Evolutionary conservation across 2,113 vertebrate species (phyloP).

Genomic region (Atlantisia rogersi): DNA sequence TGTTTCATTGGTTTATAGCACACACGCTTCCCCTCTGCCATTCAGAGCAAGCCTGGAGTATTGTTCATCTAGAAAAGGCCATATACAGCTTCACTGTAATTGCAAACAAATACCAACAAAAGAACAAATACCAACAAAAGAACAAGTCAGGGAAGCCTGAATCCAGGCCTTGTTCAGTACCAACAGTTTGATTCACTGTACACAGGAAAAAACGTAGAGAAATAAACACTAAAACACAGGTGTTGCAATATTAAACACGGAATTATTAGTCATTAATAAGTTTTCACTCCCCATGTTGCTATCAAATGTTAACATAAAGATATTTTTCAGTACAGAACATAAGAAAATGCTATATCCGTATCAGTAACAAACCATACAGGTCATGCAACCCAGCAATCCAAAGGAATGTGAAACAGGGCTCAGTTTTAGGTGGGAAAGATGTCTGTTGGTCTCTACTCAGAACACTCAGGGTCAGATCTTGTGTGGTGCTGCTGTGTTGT

Average conservation of each 20-base stretch:
- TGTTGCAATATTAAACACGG: background rate
- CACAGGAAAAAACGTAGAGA: background rate
- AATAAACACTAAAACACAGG: background rate
- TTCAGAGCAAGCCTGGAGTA: background rate
- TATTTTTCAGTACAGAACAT: background rate
- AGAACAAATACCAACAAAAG: background rate
- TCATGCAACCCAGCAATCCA: background rate
- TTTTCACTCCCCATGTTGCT: background rate
- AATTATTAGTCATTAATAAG: background rate
- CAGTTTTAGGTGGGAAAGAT: background rate
- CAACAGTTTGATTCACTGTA: background rate
- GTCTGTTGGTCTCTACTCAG: background rate
- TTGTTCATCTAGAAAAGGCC: background rate
- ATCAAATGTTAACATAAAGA: background rate
- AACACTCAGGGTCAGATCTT: background rate
- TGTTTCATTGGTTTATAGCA: background rate
- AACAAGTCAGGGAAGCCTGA: background rate
- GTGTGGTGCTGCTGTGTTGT: background rate
- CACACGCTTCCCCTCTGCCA: accelerated
- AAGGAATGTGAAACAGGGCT: background rate
- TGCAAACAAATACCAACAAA: background rate
- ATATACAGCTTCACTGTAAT: background rate
- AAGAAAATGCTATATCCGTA: background rate
- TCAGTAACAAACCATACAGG: background rate
- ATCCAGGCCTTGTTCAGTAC: background rate